Conservation (phyloP, 2,888 invertebrate genomes). For the Xylota sylvarum region DNA sequence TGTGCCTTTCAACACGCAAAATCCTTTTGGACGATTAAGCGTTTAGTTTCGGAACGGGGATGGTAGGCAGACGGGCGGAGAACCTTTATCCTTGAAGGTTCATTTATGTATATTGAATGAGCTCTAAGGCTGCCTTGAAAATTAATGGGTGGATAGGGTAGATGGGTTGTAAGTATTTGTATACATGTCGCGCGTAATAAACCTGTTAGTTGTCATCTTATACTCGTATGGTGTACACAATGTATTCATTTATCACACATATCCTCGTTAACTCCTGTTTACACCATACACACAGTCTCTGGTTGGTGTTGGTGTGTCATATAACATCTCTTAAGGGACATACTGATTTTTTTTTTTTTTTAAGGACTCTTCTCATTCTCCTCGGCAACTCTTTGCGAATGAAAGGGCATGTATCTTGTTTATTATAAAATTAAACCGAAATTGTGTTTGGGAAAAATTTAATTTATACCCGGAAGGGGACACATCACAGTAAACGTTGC, state of each 20-base stretch:
- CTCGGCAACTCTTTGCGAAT: neutral
- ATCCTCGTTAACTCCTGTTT: constrained; percentile 29
- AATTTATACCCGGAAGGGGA: constrained; percentile 51
- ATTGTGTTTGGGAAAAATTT: constrained; percentile 51
- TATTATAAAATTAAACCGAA: constrained; percentile 56
- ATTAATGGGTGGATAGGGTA: neutral
- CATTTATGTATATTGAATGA: constrained; percentile 31
- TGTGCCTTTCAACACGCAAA: constrained; percentile 50
- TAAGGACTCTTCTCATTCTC: too few relatives aligned
- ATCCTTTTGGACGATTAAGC: constrained; percentile 67
- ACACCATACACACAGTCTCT: neutral
- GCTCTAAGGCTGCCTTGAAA: constrained; percentile 12
- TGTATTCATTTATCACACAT: constrained; percentile 45
- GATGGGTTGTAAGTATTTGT: neutral
- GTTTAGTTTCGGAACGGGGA: constrained; percentile 31
- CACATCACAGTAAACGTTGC: constrained; percentile 16
- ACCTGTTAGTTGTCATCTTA: constrained; percentile 48
- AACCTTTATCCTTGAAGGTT: constrained; percentile 16
- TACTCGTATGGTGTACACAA: neutral
- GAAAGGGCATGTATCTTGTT: constrained; percentile 19
- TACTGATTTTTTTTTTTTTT: neutral
- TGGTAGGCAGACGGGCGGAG: neutral
- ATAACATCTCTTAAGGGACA: constrained; percentile 5
- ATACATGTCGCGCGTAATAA: constrained; percentile 18
- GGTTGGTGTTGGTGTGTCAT: neutral